Evolutionary conservation across 2,797 vertebrate species (phyloP).

Genomic region (Euphonia xanthogaster): DNA sequence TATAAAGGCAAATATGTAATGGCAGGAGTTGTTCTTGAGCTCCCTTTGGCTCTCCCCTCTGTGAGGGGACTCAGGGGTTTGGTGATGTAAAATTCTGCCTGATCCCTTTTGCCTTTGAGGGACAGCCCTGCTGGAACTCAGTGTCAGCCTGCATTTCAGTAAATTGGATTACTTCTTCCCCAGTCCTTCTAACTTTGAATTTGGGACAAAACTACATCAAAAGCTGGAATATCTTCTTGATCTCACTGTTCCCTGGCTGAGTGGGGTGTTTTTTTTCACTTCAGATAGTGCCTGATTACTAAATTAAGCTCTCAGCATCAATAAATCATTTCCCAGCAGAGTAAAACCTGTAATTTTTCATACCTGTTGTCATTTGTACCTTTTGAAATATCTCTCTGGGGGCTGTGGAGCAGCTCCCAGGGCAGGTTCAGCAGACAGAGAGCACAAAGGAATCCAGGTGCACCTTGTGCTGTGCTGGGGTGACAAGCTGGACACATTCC

Average conservation of each 20-base stretch:
- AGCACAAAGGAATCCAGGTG: background rate
- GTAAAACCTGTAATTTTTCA: background rate
- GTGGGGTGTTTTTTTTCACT: background rate
- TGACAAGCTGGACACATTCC: background rate
- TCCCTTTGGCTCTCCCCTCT: conserved; percentile 22
- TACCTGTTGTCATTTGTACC: background rate
- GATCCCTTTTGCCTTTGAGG: conserved; percentile 37
- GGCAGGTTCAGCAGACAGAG: background rate
- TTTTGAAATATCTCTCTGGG: background rate
- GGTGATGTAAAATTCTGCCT: conserved; percentile 38
- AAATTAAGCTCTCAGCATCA: background rate
- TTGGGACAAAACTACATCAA: conserved; percentile 18
- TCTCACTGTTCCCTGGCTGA: background rate
- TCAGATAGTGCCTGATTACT: background rate
- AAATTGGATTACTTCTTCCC: conserved; percentile 56
- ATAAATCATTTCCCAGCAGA: background rate
- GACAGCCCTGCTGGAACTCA: conserved; percentile 49
- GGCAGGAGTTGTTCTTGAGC: background rate
- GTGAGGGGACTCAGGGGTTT: conserved; percentile 38
- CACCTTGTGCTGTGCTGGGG: background rate
- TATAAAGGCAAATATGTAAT: conserved; percentile 11
- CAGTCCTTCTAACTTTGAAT: conserved; percentile 56
- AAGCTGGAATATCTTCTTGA: background rate
- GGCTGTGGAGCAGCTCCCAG: background rate
- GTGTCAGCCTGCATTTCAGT: conserved; percentile 47